phyloP scores from a whole-genome alignment of 2,888 invertebrate species.

The Sarcophaga variegata region DNA sequence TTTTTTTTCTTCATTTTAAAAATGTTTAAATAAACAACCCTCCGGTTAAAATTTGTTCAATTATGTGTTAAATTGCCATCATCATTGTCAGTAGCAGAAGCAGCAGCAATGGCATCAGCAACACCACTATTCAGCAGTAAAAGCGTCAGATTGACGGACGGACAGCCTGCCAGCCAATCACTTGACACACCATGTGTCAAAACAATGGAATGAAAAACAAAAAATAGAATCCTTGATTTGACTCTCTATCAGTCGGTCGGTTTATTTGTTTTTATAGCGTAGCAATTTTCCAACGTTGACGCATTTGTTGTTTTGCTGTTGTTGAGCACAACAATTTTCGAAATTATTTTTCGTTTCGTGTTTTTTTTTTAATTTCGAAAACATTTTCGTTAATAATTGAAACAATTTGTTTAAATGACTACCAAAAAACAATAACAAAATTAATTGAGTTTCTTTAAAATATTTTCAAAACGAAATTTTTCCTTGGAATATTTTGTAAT shows the following conservation, averaged over 20 bases:
- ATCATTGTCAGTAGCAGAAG: not conserved
- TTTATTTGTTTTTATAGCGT: too few relatives aligned
- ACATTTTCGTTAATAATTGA: not conserved
- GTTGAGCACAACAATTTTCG: too few relatives aligned
- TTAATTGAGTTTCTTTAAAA: too few relatives aligned
- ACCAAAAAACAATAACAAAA: constrained; percentile 1
- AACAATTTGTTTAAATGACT: not conserved
- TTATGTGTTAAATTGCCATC: constrained; percentile 36
- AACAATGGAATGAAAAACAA: not conserved
- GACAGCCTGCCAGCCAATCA: not conserved
- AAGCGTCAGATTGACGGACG: too few relatives aligned
- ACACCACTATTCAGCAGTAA: not conserved
- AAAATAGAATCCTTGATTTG: too few relatives aligned
- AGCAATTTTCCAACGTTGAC: too few relatives aligned
- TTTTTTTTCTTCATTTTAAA: constrained; percentile 15
- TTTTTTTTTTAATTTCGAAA: too few relatives aligned
- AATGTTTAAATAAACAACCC: not conserved
- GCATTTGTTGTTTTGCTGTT: too few relatives aligned
- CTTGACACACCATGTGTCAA: constrained; percentile 6
- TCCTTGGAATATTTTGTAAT: too few relatives aligned
- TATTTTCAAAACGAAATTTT: too few relatives aligned
- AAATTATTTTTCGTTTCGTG: too few relatives aligned
- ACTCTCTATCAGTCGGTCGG: too few relatives aligned
- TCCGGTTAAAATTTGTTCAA: constrained; percentile 2
- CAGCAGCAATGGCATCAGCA: not conserved